Conservation (phyloP, 1,140 invertebrate genomes). For the Schlechtendalia chinensis region DNA sequence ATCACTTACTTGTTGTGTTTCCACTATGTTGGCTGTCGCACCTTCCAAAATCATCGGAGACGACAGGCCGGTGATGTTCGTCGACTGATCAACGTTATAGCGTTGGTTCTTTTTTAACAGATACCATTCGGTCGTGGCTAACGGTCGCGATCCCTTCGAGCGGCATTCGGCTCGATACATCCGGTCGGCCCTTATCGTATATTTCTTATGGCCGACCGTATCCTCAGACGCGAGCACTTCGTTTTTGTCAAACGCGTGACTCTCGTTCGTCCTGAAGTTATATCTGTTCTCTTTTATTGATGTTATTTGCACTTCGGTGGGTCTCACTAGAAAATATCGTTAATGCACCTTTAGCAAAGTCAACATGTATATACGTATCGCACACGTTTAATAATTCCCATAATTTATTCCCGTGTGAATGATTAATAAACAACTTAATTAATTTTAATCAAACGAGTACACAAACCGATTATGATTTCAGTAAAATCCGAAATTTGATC, state of each 20-base stretch:
- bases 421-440: too few species aligned
- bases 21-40: not conserved
- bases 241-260: not conserved
- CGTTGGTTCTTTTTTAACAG: slow-evolving; percentile 15
- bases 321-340: slow-evolving; percentile 7
- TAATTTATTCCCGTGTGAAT: too few species aligned
- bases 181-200: slow-evolving; percentile 70
- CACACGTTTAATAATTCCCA: too few species aligned
- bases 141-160: slow-evolving; percentile 75
- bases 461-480: too few species aligned
- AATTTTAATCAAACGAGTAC: too few species aligned
- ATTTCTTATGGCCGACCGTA: not conserved
- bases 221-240: not conserved
- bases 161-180: slow-evolving; percentile 80
- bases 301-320: not conserved
- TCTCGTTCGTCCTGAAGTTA: not conserved
- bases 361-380: too few species aligned
- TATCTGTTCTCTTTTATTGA: not conserved
- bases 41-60: not conserved
- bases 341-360: too few species aligned
- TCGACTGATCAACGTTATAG: not conserved
- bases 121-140: slow-evolving; percentile 75
- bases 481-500: too few species aligned
- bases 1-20: slow-evolving; percentile 8
- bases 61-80: not conserved